phyloP scores from a whole-genome alignment of 2,888 invertebrate genomes.

The Gandaritis pyraliata region DNA sequence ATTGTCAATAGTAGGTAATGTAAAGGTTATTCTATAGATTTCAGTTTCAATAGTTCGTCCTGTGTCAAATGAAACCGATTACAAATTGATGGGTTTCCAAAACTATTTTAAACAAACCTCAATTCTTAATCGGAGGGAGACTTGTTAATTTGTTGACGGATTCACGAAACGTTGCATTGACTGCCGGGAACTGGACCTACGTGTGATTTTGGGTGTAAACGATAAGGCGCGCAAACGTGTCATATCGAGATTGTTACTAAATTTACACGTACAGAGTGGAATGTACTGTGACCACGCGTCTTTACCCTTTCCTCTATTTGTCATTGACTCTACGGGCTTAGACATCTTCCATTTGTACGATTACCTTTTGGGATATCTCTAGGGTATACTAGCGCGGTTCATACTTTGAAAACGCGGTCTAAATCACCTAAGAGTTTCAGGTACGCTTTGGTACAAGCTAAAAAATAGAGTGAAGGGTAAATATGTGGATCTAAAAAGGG shows the following conservation, averaged over 20 bases:
- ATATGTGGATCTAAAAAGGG: constrained; percentile 20
- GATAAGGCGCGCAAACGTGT: constrained; percentile 20
- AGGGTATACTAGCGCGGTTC: background rate
- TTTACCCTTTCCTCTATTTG: constrained; percentile 23
- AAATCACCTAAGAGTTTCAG: background rate
- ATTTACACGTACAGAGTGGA: constrained; percentile 13
- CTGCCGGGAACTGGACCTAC: background rate
- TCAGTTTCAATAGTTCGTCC: constrained; percentile 16
- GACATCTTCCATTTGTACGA: background rate
- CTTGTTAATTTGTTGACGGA: constrained; percentile 37
- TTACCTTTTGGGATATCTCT: background rate
- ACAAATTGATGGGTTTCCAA: constrained; percentile 36
- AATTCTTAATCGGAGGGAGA: constrained; percentile 62
- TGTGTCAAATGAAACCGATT: constrained; percentile 41
- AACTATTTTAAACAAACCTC: constrained; percentile 65
- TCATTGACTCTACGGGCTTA: constrained; percentile 20
- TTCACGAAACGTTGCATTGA: constrained; percentile 4
- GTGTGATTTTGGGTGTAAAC: constrained; percentile 9
- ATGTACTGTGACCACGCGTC: constrained; percentile 17
- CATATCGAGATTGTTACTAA: constrained; percentile 13
- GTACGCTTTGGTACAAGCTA: background rate
- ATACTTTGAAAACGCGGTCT: background rate
- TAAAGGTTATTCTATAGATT: constrained; percentile 23
- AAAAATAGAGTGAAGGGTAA: constrained; percentile 14
- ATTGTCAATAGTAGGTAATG: constrained; percentile 15